phyloP scores from a whole-genome alignment of 2,797 vertebrate species.

The Nannoperca obscura region DNA sequence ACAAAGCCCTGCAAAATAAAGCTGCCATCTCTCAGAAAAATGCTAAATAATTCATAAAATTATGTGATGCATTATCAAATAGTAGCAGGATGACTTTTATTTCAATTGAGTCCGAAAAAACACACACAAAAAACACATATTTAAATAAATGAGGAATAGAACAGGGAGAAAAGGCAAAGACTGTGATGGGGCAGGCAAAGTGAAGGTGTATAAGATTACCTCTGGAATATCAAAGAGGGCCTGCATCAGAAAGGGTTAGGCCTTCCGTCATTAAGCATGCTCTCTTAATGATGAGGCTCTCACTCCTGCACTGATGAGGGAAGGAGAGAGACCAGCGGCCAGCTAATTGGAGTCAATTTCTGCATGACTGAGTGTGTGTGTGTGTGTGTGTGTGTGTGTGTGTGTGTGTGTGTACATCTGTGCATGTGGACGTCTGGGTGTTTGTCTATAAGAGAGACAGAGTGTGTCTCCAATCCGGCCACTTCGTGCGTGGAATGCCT shows the following conservation, averaged over 20 bases:
- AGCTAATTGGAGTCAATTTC: slow-evolving; percentile 80
- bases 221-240: slow-evolving; percentile 80
- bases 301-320: slow-evolving; percentile 71
- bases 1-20: background rate
- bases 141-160: slow-evolving; percentile 37
- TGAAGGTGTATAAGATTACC: slow-evolving; percentile 69
- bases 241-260: slow-evolving; percentile 68
- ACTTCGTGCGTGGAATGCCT: slow-evolving; percentile 56
- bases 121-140: too few relatives aligned
- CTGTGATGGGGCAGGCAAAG: slow-evolving; percentile 27
- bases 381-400: slow-evolving; percentile 18
- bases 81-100: background rate
- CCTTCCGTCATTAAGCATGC: slow-evolving; percentile 71
- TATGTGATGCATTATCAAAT: background rate
- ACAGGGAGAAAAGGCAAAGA: slow-evolving; percentile 29
- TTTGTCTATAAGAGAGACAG: slow-evolving; percentile 22
- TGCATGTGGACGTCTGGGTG: slow-evolving; percentile 4
- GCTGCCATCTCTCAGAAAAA: background rate
- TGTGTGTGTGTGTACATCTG: slow-evolving; percentile 17
- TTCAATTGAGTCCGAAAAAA: too few relatives aligned
- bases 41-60: background rate
- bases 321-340: slow-evolving; percentile 65
- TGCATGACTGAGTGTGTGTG: slow-evolving; percentile 57
- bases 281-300: slow-evolving; percentile 81
- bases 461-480: slow-evolving; percentile 39